These are phyloP conservation scores for Amaurobius ferox DNA, from an alignment of 2,888 invertebrate genomes.

Conservation along the genomic window DNA sequence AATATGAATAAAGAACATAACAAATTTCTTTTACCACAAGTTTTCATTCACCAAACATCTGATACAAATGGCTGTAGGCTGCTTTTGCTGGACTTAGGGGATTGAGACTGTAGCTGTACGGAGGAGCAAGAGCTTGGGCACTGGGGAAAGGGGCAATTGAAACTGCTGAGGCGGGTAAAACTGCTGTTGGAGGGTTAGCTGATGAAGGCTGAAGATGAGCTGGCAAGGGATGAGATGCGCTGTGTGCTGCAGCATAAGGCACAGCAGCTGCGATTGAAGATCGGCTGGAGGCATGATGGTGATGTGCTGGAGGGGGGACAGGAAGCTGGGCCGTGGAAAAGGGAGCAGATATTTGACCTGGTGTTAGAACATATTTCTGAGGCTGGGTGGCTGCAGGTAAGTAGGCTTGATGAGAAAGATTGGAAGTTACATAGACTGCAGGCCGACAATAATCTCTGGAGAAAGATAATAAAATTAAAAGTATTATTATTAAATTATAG, in stretches of 20 bases:
- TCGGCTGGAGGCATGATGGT: slow-evolving; percentile 83
- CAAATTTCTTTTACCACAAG: too few species aligned
- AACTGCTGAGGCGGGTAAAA: slow-evolving; percentile 70
- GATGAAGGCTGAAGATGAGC: slow-evolving; percentile 84
- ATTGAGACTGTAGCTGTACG: slow-evolving; percentile 82
- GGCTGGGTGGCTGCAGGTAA: slow-evolving; percentile 73
- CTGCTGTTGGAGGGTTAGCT: slow-evolving; percentile 69
- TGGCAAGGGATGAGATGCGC: slow-evolving; percentile 86
- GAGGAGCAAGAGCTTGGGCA: slow-evolving; percentile 80
- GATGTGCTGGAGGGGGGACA: slow-evolving; percentile 88
- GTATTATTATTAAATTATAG: background rate
- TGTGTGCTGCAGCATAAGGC: slow-evolving; percentile 78
- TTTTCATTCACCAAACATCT: slow-evolving; percentile 80
- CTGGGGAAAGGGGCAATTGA: slow-evolving; percentile 81
- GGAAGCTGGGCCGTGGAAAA: slow-evolving; percentile 77
- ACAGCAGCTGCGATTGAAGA: slow-evolving; percentile 78
- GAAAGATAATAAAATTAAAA: slow-evolving; percentile 23
- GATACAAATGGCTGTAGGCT: slow-evolving; percentile 84
- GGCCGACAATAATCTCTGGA: slow-evolving; percentile 81
- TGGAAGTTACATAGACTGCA: slow-evolving; percentile 82
- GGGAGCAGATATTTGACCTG: slow-evolving; percentile 79
- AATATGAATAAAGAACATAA: too few species aligned
- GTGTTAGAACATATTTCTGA: slow-evolving; percentile 77
- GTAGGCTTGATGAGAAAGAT: slow-evolving; percentile 78
- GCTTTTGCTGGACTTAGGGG: slow-evolving; percentile 85